Percentiles rank a stretch among this genome's conserved stretches.
Conservation (phyloP, 1,140 invertebrate species). For the Eumeta japonica region DNA sequence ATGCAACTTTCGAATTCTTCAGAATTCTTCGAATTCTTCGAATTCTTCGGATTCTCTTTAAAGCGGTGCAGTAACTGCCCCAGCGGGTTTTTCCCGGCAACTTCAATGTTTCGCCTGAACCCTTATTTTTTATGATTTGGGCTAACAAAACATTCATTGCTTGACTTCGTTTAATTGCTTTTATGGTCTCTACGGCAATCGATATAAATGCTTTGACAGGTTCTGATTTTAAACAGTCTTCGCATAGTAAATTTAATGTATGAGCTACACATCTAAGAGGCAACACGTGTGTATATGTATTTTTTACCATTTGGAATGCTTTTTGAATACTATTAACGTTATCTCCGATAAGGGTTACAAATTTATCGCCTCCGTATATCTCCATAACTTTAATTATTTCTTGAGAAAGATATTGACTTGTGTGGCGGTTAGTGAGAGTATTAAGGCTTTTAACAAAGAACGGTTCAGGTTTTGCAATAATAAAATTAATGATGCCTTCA, state of each 20-base stretch:
- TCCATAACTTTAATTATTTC: too few relatives aligned
- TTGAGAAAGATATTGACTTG: conserved; percentile 11
- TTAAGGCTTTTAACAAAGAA: conserved; percentile 9
- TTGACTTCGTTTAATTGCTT: conserved; percentile 17
- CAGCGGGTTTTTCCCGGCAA: conserved; percentile 16
- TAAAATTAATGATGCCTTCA: too few relatives aligned
- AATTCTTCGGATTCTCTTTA: conserved; percentile 14
- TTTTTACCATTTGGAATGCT: too few relatives aligned
- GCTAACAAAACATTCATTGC: conserved; percentile 10
- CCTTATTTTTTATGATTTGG: conserved; percentile 14
- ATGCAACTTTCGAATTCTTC: conserved; percentile 9
- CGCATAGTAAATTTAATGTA: too few relatives aligned
- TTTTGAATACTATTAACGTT: conserved; percentile 16
- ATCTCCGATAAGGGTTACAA: conserved; percentile 16
- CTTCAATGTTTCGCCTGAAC: conserved; percentile 14
- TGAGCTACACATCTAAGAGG: conserved; percentile 11
- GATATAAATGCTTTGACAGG: conserved; percentile 6
- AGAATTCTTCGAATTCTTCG: too few relatives aligned
- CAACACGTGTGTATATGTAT: conserved; percentile 11
- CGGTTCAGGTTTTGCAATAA: conserved; percentile 8
- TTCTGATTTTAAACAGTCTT: conserved; percentile 13
- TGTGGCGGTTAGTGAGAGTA: conserved; percentile 11
- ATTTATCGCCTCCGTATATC: conserved; percentile 12
- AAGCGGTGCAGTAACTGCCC: too few relatives aligned
- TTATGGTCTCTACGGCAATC: conserved; percentile 8